Conservation (phyloP, 2,113 vertebrate species). For the Nesogale talazaci region DNA sequence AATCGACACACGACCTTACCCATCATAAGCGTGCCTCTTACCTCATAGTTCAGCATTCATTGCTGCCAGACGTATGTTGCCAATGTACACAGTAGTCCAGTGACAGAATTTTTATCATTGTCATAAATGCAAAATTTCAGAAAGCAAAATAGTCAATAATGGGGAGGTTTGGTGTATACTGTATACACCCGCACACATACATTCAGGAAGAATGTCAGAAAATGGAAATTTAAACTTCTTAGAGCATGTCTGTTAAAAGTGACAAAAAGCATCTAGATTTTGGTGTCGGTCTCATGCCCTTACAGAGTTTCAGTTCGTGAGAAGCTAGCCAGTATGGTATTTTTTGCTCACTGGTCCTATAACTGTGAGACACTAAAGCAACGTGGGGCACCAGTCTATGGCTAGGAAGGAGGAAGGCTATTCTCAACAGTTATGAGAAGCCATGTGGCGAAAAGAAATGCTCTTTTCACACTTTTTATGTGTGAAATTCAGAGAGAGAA, state of each 20-base stretch:
- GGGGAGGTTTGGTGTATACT: neutral
- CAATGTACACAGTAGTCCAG: neutral
- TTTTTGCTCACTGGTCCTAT: neutral
- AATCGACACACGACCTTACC: too few species aligned
- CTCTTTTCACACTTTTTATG: neutral
- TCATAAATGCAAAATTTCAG: neutral
- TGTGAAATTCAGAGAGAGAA: neutral
- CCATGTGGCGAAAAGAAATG: neutral
- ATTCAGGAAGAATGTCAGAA: neutral
- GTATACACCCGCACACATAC: neutral
- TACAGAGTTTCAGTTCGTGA: neutral
- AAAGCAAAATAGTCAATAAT: neutral
- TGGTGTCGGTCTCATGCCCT: neutral
- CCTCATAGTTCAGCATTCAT: neutral
- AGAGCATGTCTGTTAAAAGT: neutral
- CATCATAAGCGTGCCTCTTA: neutral
- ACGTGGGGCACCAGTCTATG: neutral
- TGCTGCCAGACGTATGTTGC: neutral
- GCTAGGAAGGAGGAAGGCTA: neutral
- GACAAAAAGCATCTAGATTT: neutral
- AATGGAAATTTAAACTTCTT: slow-evolving; percentile 21
- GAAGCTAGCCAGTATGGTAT: neutral
- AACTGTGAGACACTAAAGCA: neutral
- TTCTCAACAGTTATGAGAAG: neutral
- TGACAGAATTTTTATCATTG: neutral